phyloP scores from a whole-genome alignment of 2,797 vertebrate species.

The Meda fulgida region DNA sequence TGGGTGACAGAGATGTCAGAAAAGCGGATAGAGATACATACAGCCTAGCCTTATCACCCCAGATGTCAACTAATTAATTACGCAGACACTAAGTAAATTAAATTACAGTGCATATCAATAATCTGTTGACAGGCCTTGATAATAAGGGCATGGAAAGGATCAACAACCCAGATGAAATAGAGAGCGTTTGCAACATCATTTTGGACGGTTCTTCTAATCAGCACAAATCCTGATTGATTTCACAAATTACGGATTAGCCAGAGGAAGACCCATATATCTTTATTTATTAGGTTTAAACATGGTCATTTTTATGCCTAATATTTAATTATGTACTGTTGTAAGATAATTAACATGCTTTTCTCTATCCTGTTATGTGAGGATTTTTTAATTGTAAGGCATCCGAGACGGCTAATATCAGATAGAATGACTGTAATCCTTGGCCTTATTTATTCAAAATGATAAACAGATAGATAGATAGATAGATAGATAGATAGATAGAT shows the following conservation, averaged over 20 bases:
- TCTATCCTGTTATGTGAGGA: constrained; percentile 25
- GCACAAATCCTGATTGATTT: constrained; percentile 47
- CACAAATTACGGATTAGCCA: constrained; percentile 42
- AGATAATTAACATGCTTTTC: constrained; percentile 25
- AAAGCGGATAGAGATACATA: constrained; percentile 45
- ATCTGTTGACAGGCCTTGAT: constrained; percentile 62
- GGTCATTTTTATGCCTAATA: constrained; percentile 28
- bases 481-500: background rate
- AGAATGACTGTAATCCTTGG: background rate
- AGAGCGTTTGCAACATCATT: constrained; percentile 25
- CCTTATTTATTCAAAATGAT: background rate
- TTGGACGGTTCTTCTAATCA: constrained; percentile 25
- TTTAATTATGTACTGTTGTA: constrained; percentile 28
- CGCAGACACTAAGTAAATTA: constrained; percentile 64
- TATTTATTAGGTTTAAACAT: constrained; percentile 16
- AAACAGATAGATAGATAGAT: too few species aligned
- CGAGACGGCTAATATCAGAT: background rate
- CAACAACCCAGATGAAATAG: constrained; percentile 51
- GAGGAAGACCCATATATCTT: constrained; percentile 28
- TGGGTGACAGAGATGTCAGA: constrained; percentile 58
- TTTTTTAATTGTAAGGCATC: background rate
- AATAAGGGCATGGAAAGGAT: constrained; percentile 60
- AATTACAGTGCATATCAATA: constrained; percentile 66
- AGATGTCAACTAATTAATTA: constrained; percentile 70
- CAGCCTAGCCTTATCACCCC: constrained; percentile 60